Evolutionary conservation across 2,113 vertebrate species (phyloP).

Genomic region (Rattus norvegicus): DNA sequence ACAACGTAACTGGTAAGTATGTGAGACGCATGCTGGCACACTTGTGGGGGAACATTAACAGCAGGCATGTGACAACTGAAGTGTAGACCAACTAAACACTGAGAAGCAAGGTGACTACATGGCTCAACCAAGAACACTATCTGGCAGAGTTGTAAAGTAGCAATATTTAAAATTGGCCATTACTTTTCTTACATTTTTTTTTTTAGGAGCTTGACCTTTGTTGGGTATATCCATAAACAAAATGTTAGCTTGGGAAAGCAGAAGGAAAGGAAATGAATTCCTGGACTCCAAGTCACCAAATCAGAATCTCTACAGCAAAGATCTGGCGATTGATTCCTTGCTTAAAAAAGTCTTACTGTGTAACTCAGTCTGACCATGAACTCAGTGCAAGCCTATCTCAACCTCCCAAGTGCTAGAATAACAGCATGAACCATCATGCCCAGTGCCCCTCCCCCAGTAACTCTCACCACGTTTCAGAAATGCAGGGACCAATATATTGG

Average conservation of each 20-base stretch:
- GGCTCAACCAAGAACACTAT: background rate
- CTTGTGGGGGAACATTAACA: background rate
- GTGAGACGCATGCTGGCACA: background rate
- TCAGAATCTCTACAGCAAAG: background rate
- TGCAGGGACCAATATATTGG: background rate
- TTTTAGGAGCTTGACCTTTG: background rate
- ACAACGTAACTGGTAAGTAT: background rate
- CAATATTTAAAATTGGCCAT: slow-evolving; percentile 7
- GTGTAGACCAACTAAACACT: background rate
- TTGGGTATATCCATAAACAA: background rate
- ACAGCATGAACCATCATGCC: background rate
- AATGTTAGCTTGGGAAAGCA: background rate
- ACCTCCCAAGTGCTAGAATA: background rate
- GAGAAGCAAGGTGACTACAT: background rate
- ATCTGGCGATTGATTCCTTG: background rate
- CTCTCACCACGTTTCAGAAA: background rate
- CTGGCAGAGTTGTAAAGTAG: background rate
- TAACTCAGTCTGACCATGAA: background rate
- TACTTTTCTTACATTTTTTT: background rate
- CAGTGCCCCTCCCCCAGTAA: background rate
- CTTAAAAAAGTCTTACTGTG: background rate
- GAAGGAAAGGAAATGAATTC: background rate
- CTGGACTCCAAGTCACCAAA: background rate
- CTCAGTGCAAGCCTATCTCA: background rate
- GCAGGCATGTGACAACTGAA: background rate